Evolutionary conservation across 2,888 invertebrate species (phyloP), one percentile per base, ranked within the genome.

Genomic region (Drosophila tripunctata): DNA sequence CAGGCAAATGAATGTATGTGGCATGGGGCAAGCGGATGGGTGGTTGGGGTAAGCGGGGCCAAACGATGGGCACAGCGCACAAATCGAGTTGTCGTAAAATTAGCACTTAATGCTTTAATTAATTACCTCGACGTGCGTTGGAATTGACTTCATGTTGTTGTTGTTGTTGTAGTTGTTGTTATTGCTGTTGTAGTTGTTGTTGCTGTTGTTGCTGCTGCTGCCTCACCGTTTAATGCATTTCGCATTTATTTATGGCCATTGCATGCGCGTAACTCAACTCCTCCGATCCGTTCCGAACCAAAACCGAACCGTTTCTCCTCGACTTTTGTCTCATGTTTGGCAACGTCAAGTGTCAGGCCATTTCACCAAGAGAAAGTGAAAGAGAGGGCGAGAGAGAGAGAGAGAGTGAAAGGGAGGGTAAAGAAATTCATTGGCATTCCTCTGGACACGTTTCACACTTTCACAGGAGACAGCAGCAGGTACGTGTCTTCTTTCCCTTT

Each of bases 41-140:
- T n/a, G 33, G 31, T 36, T 31, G 14, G 50, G 66, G 30, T 43
- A 44, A 22, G 52, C 35, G 58, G 15, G 24, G 27, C 24, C 15
- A 30, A n/a, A 12, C n/a, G 27, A 6, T 6, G 27, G 27, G 68
- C 66, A 64, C 55, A 76, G 68, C 67, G 88, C 88, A 87, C 88
- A 88, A 84, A 84, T 84, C 84, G 87, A 84, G 87, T 87, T 84
- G 84, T 88, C 84, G 88, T 84, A 87, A 84, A 84, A 84, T 84
- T 84, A 84, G 84, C 84, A 84, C 84, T 88, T 84, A 84, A 84
- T 84, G 88, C 84, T 88, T 88, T 88, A 84, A 84, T 88, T 84
- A 84, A 84, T 84, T 84, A 88, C 84, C 67, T 65, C 72, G 88
- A 83, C 83, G 87, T 83, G 87, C 80, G 88, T 57, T 64, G 68